These are phyloP conservation scores for Zygogramma bicolorata DNA, from an alignment of 2,888 invertebrate species.

Conservation along the genomic window DNA sequence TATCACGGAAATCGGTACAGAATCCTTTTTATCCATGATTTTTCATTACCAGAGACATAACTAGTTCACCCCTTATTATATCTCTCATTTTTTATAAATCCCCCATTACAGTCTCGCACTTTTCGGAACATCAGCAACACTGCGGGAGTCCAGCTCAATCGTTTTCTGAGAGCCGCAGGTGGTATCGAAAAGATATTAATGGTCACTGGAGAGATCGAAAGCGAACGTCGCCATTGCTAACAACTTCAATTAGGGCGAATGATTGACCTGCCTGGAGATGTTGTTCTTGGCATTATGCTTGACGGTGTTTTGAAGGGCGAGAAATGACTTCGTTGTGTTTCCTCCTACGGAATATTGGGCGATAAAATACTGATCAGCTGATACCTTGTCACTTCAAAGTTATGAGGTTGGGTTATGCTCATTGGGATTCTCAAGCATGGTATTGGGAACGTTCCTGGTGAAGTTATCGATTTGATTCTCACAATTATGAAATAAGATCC, in stretches of 20 bases:
- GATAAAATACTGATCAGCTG: neutral
- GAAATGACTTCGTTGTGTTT: neutral
- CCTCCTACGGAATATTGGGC: neutral
- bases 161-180: neutral
- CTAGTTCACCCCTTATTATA: too few species aligned
- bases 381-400: too few species aligned
- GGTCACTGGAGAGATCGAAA: neutral
- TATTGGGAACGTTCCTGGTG: too few species aligned
- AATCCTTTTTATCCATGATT: too few species aligned
- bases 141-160: neutral
- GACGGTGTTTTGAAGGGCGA: neutral
- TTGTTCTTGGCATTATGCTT: neutral
- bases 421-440: too few species aligned
- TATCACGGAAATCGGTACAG: too few species aligned
- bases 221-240: neutral
- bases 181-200: neutral
- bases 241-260: neutral
- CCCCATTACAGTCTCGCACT: neutral
- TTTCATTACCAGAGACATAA: too few species aligned
- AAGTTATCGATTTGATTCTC: too few species aligned
- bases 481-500: too few species aligned
- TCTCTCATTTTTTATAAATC: neutral
- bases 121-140: neutral
- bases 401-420: too few species aligned
- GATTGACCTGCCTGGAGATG: neutral